Evolutionary conservation across 2,888 invertebrate genomes (phyloP), one percentile per base, ranked within the genome.

Genomic region (Drosophila aldrichi): DNA sequence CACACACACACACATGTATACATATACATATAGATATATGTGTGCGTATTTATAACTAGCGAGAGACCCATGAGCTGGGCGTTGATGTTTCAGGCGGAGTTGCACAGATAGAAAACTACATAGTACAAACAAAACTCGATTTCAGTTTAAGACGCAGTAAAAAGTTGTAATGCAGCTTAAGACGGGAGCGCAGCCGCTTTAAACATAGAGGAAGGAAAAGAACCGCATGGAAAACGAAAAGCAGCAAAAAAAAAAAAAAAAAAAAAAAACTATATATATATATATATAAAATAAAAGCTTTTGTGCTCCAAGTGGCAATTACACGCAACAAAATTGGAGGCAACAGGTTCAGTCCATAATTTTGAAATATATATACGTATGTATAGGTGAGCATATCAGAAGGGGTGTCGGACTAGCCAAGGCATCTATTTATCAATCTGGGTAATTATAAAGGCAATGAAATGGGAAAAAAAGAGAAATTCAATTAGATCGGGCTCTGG

Each of bases 81-180:
- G 79, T 85, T 89, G 89, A 87, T 89, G 89, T 75, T 81, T 85
- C 88, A 82, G 83, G 81, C 75, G 88, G 88, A 89, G 89, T 89
- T 87, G 85, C 77, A 75, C 80, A 88, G 75, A 89, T 87, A 79
- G 82, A 87, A 87, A 89, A 87, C 80, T 77, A 74, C 71, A 84
- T 65, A 63, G 74, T 67, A 65, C 62, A 78, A 78, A 88, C 71
- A 79, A 90, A 89, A 90, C 88, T 88, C 87, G 90, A 90, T 90
- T 88, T 90, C 89, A 90, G 89, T 90, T 88, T 88, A 88, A 88
- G 88, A 88, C 88, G 88, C 90, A 88, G 89, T 88, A 89, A 88
- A 88, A 88, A 88, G 89, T 87, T 79, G 88, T 88, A 89, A 89
- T 89, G 90, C 87, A 87, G 87, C 90, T 88, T 86, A 88, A 86